phyloP scores from a whole-genome alignment of 2,113 vertebrate genomes.

The Odobenus rosmarus region DNA sequence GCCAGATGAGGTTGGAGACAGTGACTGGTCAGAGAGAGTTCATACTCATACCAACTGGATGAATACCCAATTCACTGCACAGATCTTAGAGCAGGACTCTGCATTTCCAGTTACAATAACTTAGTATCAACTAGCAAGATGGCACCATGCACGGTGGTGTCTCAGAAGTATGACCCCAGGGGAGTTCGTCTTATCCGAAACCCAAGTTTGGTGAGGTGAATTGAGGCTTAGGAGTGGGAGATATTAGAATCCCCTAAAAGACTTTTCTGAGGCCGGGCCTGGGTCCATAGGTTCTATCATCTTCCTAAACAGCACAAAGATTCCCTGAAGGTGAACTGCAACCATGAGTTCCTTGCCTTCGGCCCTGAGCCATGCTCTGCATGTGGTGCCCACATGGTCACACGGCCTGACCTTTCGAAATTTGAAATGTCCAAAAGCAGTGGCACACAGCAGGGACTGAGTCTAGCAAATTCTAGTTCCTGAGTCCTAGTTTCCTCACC shows the following conservation, averaged over 20 bases:
- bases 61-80: too few relatives aligned
- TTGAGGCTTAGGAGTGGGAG: not conserved
- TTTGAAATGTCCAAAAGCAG: not conserved
- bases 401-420: not conserved
- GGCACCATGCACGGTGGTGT: fast-evolving
- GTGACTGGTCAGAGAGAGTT: not conserved
- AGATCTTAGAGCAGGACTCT: not conserved
- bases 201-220: not conserved
- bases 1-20: not conserved
- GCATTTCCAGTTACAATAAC: not conserved
- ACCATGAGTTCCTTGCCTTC: not conserved
- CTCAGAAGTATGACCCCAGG: too few relatives aligned
- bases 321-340: not conserved
- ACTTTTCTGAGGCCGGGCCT: not conserved
- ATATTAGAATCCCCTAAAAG: not conserved
- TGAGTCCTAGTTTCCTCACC: not conserved
- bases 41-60: not conserved
- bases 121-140: not conserved
- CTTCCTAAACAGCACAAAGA: not conserved
- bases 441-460: too few relatives aligned
- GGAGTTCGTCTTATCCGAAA: not conserved
- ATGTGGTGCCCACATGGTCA: not conserved
- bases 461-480: not conserved
- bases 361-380: not conserved
- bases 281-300: not conserved